Base-by-base conservation (phyloP, 2,797 vertebrate species). In the Chaetodon trifasciatus region DNA sequence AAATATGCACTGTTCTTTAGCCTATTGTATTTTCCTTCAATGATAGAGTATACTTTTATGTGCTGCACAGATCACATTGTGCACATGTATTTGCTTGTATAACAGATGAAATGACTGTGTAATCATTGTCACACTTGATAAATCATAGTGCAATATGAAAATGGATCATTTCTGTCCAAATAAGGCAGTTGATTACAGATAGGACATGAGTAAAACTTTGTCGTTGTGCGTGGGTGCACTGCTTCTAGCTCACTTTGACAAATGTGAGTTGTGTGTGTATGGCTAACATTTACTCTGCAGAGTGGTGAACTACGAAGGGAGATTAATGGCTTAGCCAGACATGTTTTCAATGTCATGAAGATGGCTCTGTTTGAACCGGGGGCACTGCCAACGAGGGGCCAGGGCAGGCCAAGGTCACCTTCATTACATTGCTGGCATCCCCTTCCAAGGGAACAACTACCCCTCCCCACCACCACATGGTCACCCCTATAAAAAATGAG, bases 141-240 rank as follows among this genome's bases (percentile, higher is more conserved):
- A 84, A 88, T 76, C 63, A n/a, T 16, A 62, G 74, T 76, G 46
- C 76, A 79, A 84, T 84, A 79, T 73, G n/a, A 81, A 84, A 66
- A 90, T 61, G 16, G 52, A 60, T 71, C 10, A 49, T 70, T 61
- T 73, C 24, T 76, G 64, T 76, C 85, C 53, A 80, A 86, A 81
- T 74, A 82, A 75, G 69, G 68, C 58, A 0, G 5, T 49, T 56
- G 68, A 64, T 84, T 86, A 70, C 70, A 74, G 21, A 77, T 1
- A 15, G 32, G 46, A 37, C 21, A 42, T 9, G 58, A 83, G 78
- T 42, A 49, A 57, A 82, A 39, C 56, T 7, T 37, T 32, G 60
- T 50, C 46, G 3, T 4, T 39, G 35, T 62, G 50, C 8, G 8
- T n/a, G 32, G 21, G 53, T 24, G 66, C 17, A 63, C 32, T 6